Conservation (phyloP, 2,797 vertebrate species). For the Gallinago stenura region DNA sequence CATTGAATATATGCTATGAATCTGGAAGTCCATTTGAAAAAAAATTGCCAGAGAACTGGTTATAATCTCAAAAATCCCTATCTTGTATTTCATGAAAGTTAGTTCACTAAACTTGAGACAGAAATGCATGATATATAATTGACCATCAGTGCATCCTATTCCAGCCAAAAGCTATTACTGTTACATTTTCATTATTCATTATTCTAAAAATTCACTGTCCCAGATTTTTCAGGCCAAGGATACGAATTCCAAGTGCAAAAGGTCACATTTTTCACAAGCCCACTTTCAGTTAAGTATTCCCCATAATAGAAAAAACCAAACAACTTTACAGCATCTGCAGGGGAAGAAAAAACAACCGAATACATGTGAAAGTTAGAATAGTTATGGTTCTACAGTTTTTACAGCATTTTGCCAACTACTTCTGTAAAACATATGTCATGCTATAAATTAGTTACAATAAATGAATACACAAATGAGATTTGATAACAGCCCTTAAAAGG, state of each 20-base stretch:
- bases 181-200: background rate
- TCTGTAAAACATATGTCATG: background rate
- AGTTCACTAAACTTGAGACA: background rate
- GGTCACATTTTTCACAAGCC: background rate
- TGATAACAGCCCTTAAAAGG: background rate
- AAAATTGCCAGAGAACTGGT: background rate
- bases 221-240: background rate
- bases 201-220: background rate
- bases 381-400: background rate
- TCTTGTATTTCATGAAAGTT: background rate
- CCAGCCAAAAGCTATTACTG: background rate
- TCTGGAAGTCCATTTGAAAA: background rate
- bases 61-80: background rate
- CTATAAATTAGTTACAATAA: background rate
- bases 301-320: fast-evolving
- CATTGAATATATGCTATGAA: background rate
- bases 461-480: background rate
- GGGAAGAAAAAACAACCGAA: background rate
- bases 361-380: background rate
- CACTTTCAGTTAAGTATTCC: background rate
- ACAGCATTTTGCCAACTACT: background rate
- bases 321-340: background rate
- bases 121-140: background rate
- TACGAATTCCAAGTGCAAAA: background rate
- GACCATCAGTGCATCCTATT: background rate